Evolutionary conservation across 2,797 vertebrate species (phyloP).

Genomic region (Dendrocincla tyrannina): DNA sequence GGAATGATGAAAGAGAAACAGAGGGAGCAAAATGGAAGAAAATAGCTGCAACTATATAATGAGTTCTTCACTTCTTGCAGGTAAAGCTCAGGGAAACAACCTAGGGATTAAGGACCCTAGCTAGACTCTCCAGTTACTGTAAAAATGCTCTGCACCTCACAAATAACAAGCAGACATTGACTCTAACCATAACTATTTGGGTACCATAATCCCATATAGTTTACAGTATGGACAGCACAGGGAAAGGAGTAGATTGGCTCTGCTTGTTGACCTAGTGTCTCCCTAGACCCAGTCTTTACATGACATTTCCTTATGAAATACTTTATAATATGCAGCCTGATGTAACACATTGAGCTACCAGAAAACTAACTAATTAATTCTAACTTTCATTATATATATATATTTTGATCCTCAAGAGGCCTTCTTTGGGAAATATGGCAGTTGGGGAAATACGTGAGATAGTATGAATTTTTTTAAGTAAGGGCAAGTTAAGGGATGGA

Average conservation of each 20-base stretch:
- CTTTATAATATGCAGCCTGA: background rate
- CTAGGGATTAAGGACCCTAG: background rate
- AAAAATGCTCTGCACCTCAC: background rate
- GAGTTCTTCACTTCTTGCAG: background rate
- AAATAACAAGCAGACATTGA: background rate
- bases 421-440: background rate
- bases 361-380: background rate
- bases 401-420: background rate
- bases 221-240: background rate
- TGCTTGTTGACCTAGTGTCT: background rate
- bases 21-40: background rate
- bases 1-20: background rate
- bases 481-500: background rate
- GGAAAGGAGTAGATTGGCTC: background rate
- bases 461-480: background rate
- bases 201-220: background rate
- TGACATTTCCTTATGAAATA: background rate
- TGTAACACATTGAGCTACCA: background rate
- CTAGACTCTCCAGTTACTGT: background rate
- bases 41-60: background rate
- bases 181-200: background rate
- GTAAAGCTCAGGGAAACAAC: background rate
- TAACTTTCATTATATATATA: background rate
- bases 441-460: background rate
- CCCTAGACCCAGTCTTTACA: background rate